Evolutionary conservation across 2,797 vertebrate species (phyloP).

Genomic region (Rhinoraja longicauda): DNA sequence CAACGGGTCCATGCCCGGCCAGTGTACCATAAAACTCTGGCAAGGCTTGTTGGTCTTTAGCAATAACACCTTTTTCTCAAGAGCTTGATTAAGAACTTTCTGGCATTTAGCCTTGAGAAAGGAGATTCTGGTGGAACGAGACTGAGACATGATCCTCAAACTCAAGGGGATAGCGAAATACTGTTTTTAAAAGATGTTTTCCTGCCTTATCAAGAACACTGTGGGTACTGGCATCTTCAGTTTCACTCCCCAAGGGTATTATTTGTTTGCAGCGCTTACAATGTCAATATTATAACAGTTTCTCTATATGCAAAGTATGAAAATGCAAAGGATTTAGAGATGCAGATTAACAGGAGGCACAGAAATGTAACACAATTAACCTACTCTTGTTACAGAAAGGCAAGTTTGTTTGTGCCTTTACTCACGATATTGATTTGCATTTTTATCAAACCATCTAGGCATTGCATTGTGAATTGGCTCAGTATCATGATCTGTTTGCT

Average conservation of each 20-base stretch:
- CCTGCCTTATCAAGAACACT: no score
- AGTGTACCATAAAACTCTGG: no score
- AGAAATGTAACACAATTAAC: neutral
- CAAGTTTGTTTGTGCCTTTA: neutral
- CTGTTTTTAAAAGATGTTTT: no score
- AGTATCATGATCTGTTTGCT: neutral
- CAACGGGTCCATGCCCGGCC: no score
- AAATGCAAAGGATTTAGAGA: neutral
- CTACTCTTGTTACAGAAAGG: neutral
- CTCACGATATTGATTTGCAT: constrained; percentile 3
- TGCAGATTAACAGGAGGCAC: neutral
- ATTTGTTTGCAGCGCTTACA: neutral
- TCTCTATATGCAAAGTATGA: neutral
- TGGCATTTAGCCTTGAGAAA: no score
- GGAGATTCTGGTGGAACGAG: no score
- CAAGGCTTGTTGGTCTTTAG: neutral
- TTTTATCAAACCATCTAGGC: neutral
- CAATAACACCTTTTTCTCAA: neutral
- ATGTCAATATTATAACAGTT: neutral
- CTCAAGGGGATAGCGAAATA: no score
- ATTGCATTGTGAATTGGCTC: neutral
- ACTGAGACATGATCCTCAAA: no score
- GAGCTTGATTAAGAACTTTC: no score
- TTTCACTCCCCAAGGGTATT: no score
- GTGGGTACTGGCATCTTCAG: no score